A percentile compares a stretch with the other conserved stretches of the same genome.
Evolutionary conservation across 2,888 invertebrate species (phyloP).

Genomic region (Scrobipalpa costella): DNA sequence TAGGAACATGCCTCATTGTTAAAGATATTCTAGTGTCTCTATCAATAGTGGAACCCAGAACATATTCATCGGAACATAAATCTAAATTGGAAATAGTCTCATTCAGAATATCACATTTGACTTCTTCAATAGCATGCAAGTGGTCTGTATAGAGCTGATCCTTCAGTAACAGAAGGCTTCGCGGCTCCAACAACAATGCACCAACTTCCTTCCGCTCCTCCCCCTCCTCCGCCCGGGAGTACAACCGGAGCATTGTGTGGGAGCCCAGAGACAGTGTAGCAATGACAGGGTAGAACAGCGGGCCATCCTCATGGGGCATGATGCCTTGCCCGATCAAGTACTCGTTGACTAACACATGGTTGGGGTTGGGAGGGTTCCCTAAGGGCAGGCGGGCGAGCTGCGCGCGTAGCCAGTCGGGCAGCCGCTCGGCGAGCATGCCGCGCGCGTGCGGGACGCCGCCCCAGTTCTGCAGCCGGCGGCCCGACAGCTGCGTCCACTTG

Average conservation of each 20-base stretch:
- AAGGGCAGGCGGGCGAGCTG: conserved; percentile 2
- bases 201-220: conserved; percentile 40
- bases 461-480: conserved; percentile 98
- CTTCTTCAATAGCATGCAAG: conserved; percentile 93
- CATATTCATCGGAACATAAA: conserved; percentile 80
- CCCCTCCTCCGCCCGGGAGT: not conserved
- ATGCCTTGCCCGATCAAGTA: conserved; percentile 97
- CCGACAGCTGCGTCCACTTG: conserved; percentile 96
- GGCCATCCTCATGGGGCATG: conserved; percentile 98
- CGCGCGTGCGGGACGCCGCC: conserved; percentile 96
- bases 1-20: conserved; percentile 96
- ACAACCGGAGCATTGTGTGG: conserved; percentile 85
- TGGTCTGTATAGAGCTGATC: conserved; percentile 91
- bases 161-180: conserved; percentile 93
- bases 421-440: conserved; percentile 94
- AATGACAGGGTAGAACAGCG: conserved; percentile 94
- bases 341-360: conserved; percentile 96
- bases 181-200: conserved; percentile 89
- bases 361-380: conserved; percentile 13
- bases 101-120: conserved; percentile 82
- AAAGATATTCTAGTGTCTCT: conserved; percentile 91
- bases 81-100: conserved; percentile 83
- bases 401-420: conserved; percentile 91
- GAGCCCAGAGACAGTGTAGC: conserved; percentile 96
- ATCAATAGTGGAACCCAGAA: conserved; percentile 77